phyloP scores from a whole-genome alignment of 2,113 vertebrate genomes.

The Stercorarius parasiticus region DNA sequence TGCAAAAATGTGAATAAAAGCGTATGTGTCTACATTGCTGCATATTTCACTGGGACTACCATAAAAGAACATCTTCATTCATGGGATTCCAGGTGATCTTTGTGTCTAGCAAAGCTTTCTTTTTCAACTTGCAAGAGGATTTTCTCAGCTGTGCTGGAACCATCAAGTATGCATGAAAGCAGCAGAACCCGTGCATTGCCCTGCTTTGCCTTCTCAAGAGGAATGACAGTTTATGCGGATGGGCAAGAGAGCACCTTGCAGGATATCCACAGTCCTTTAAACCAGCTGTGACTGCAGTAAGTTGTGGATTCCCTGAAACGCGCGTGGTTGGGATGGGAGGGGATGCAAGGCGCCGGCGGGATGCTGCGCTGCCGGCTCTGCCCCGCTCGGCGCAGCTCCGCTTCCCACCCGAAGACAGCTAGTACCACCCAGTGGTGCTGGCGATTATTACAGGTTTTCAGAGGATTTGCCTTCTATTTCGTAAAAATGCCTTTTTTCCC shows the following conservation, averaged over 20 bases:
- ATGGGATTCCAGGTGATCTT: neutral
- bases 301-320: neutral
- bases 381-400: neutral
- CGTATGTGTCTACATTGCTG: neutral
- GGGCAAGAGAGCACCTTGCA: neutral
- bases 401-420: neutral
- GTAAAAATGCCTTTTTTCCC: rapidly evolving
- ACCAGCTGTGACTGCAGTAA: rapidly evolving
- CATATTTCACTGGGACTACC: neutral
- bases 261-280: neutral
- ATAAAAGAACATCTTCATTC: rapidly evolving
- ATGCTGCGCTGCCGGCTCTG: neutral
- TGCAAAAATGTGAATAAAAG: neutral
- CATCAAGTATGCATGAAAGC: rapidly evolving
- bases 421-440: constrained; percentile 61
- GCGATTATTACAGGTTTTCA: neutral
- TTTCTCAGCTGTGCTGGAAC: neutral
- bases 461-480: rapidly evolving
- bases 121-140: neutral
- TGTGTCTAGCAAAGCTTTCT: neutral
- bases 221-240: rapidly evolving
- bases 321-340: rapidly evolving
- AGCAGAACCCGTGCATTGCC: rapidly evolving
- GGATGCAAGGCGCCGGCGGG: neutral
- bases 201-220: neutral